Base-by-base conservation (phyloP, 1,140 invertebrate species). In the Atta colombica region DNA sequence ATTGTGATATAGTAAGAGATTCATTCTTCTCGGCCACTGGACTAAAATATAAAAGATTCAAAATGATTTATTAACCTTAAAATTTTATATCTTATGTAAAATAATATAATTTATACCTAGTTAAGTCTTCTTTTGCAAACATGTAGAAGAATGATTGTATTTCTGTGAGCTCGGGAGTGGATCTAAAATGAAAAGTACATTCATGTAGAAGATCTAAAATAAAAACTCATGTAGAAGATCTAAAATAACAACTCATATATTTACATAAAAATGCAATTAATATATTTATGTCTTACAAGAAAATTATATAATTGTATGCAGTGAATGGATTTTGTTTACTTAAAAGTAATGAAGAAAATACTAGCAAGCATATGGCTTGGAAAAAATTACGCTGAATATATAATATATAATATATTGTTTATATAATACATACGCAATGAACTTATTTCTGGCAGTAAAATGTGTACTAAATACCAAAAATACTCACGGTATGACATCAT, bases 91-190 rank as follows among this genome's bases (percentile, higher is more conserved):
- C 1, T n/a, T 71, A 28, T 25, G 1, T 68, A 18, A 3, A 35
- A 80, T 10, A 45, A 69, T 16, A 80, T 10, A 45, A 69, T 16
- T 21, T 58, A n/a, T 84, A 84, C 80, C n/a, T 75, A 35, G 4
- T 1, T 5, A 4, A 61, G 0, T 84, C 4, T 14, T 61, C 18
- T 16, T 75, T 35, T 7, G 5, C 3, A 10, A 51, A 72, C 31
- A 10, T 39, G 21, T 75, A 84, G n/a, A 84, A 84, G n/a, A 84
- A 84, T 10, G 35, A 51, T 0, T 84, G 2, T 75, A 84, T 74
- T 75, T 49, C 14, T 18, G 7, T 12, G 3, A 84, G 39, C 0
- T 84, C 80, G 0, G 49, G 12, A 49, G 69, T 31, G 12, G 28
- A 1, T 12, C 80, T 84, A n/a, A 60, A 84, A 74, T 49, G 35